Evolutionary conservation across 2,113 vertebrate genomes (phyloP).

Genomic region (Onychostruthus taczanowskii): DNA sequence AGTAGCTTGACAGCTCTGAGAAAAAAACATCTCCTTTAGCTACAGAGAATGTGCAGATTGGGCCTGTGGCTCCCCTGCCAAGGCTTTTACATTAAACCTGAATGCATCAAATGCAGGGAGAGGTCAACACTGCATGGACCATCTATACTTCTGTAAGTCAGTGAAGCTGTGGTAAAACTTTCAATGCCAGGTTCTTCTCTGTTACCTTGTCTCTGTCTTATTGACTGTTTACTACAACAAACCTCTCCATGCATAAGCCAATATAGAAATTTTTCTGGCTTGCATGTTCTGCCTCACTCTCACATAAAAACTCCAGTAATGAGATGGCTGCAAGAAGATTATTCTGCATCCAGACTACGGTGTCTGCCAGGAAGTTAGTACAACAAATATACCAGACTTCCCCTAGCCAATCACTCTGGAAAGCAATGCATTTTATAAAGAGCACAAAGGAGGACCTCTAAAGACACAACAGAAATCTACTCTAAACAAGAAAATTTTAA

Average conservation of each 20-base stretch:
- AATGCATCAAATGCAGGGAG: neutral
- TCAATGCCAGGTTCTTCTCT: neutral
- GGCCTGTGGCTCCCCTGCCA: neutral
- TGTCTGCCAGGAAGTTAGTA: neutral
- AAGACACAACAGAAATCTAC: neutral
- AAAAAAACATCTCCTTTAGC: conserved; percentile 5
- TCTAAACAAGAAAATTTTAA: neutral
- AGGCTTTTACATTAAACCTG: neutral
- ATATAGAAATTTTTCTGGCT: neutral
- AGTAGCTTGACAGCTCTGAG: conserved; percentile 21
- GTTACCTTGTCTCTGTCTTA: neutral
- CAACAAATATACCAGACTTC: neutral
- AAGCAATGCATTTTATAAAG: neutral
- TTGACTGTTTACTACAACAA: neutral
- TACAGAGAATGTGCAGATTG: neutral
- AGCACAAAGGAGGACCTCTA: neutral
- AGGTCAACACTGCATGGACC: neutral
- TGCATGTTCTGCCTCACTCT: neutral
- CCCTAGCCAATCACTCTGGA: neutral
- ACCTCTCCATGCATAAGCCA: neutral
- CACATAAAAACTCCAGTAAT: neutral
- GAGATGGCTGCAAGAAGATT: neutral
- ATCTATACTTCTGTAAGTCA: neutral
- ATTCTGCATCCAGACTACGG: neutral
- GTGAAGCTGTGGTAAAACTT: neutral